phyloP scores from a whole-genome alignment of 92 coral and sea anemone species.

The Zoanthus gigantus region DNA sequence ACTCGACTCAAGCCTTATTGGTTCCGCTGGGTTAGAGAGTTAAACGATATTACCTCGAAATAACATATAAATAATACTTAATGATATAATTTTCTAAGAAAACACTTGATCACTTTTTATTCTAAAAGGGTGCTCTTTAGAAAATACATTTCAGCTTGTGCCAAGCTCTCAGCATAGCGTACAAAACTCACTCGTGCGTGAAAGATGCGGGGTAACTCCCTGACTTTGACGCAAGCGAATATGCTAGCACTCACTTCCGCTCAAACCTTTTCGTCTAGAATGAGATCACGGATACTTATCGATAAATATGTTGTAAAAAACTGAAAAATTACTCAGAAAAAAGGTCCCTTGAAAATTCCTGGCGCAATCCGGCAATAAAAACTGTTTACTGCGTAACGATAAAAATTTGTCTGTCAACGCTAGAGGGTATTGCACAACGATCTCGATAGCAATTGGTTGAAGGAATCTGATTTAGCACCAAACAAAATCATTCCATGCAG shows the following conservation, averaged over 20 bases:
- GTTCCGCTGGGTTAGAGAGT: conserved; percentile 8
- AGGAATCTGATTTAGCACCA: conserved; percentile 43
- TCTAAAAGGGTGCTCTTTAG: conserved; percentile 16
- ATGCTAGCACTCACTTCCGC: conserved; percentile 30
- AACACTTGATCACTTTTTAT: conserved; percentile 21
- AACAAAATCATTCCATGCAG: conserved; percentile 45
- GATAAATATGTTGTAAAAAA: not conserved
- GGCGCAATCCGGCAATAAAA: not conserved
- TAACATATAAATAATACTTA: conserved; percentile 12
- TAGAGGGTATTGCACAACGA: conserved; percentile 34
- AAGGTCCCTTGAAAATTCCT: not conserved
- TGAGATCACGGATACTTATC: conserved; percentile 23
- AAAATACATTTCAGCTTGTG: not conserved
- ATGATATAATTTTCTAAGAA: conserved; percentile 11
- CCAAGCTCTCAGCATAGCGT: not conserved
- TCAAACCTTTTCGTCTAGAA: conserved; percentile 9
- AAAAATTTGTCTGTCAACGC: conserved; percentile 32
- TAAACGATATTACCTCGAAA: conserved; percentile 3
- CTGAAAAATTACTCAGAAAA: not conserved
- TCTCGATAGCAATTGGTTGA: conserved; percentile 22
- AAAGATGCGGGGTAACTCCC: conserved; percentile 26
- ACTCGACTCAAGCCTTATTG: not conserved
- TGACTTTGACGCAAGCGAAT: conserved; percentile 43
- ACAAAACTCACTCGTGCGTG: conserved; percentile 38
- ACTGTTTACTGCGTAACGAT: conserved; percentile 32